Evolutionary conservation across 1,140 invertebrate genomes (phyloP), one percentile per base, ranked within the genome.

Genomic region (Pogonognathellus flavescens): DNA sequence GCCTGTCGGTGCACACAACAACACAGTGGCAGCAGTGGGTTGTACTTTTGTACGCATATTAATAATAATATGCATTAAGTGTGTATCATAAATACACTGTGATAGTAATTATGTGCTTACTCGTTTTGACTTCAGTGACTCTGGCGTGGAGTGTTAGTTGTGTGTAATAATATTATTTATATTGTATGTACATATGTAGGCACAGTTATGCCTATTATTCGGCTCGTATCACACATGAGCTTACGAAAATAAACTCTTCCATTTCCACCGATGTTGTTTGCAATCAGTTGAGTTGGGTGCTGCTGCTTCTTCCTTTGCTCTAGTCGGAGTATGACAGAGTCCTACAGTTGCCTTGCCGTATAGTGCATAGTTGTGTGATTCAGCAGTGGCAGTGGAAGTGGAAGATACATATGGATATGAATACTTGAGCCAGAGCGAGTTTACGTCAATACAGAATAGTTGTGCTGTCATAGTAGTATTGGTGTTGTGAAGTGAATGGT

Each of bases 371-470:
- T 41, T 41, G 31, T 41, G 31, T 3, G 1, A 41, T 41, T 41
- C 2, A 41, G 31, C 2, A 41, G 2, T 41, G 6, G 31, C 6
- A 41, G 31, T 41, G 31, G 31, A 66, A 25, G 62, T 66, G 62
- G 31, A 41, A 66, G 22, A 66, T 66, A 66, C 22, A 66, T 66
- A 66, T 66, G 62, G 62, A 66, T 66, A 66, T 66, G 62, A 66
- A 66, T 25, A 31, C 8, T 66, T 66, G 62, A 66, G 62, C 62
- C 25, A 10, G 22, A 22, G n/a, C 13, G 41, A 41, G 16, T 76
- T 76, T 76, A 76, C 70, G 70, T 76, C 70, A 76, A 76, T 31
- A 76, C 41, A 66, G 62, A 66, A 66, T 76, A 76, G 70, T 76
- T 49, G 70, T 76, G 70, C 25, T 18, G 70, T 76, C 41, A 76